Evolutionary conservation across 1,140 invertebrate species (phyloP), one percentile per base, ranked within the genome.

Genomic region (Heliconius nattereri): DNA sequence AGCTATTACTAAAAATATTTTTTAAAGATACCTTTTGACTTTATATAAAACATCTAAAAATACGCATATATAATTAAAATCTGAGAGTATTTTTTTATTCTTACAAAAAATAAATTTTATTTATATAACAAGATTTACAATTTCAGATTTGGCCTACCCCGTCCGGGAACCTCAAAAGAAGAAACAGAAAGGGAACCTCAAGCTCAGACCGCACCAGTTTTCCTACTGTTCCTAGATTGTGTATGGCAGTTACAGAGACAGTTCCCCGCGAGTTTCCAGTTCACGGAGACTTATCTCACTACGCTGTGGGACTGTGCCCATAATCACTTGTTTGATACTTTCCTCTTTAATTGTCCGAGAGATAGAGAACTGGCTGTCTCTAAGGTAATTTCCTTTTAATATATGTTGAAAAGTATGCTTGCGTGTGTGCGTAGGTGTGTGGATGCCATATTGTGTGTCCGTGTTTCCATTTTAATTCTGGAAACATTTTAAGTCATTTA

Each of bases 181-280:
- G 75, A 81, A 11, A 81, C 90, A 1, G 78, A 84, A 6, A 81
- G 84, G 52, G 86, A 86, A 5, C 71, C 81, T 0, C 49, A 84
- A 70, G 91, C 88, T 54, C 89, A 95, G 81, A 91, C 97, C 95
- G 96, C 97, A 82, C 98, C 98, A 1, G 94, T 99, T 66, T 98
- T 99, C 90, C 95, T 99, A 32, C 89, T 99, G 70, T 99, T 98
- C 92, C 95, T 99, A 81, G 98, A 99, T 91, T 98, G 98, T 93
- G 97, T 98, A 72, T 99, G 98, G 97, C 98, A 99, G 95, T 94
- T 99, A 49, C 93, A 97, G 78, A 96, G 97, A 86, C 98, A 99
- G 94, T 98, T 97, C 94, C 98, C 98, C 13, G 95, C 96, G 1
- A 95, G 97, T 76, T 99, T 99, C 93, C 97, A 99, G 94, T 98